phyloP scores from a whole-genome alignment of 2,113 vertebrate species.

The Pseudorectes ferrugineus region DNA sequence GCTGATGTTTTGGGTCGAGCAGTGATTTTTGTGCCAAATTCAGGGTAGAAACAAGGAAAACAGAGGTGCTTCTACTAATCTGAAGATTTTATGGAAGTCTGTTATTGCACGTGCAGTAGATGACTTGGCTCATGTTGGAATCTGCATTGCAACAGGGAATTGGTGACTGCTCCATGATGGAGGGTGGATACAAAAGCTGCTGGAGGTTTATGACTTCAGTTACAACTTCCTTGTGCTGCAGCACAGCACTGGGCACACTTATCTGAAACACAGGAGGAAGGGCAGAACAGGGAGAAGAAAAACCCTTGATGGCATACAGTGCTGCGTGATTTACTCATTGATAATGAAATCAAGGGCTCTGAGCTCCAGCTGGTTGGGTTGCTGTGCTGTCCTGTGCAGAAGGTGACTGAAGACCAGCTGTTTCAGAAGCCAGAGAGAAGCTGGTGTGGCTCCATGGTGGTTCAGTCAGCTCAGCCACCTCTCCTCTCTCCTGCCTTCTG shows the following conservation, averaged over 20 bases:
- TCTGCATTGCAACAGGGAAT: not conserved
- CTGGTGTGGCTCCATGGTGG: not conserved
- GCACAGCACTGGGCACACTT: not conserved
- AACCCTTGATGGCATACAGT: not conserved
- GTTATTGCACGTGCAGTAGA: rapidly evolving
- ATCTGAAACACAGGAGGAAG: too few species aligned
- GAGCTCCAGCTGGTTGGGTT: not conserved
- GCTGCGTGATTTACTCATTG: not conserved
- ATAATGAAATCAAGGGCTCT: not conserved
- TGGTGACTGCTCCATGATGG: rapidly evolving
- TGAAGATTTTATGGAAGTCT: not conserved
- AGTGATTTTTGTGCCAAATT: not conserved
- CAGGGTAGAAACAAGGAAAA: not conserved
- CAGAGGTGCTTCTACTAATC: not conserved
- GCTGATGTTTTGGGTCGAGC: not conserved
- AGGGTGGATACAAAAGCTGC: not conserved
- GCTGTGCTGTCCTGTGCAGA: not conserved
- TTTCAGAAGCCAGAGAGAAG: not conserved
- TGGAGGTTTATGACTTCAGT: not conserved
- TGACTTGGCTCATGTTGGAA: not conserved
- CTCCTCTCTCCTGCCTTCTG: not conserved
- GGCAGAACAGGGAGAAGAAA: not conserved
- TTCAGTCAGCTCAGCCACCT: not conserved
- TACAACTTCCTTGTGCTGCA: not conserved
- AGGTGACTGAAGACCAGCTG: not conserved